Evolutionary conservation across 2,888 invertebrate genomes (phyloP), one percentile per base, ranked within the genome.

Genomic region (Dynastes grantii): DNA sequence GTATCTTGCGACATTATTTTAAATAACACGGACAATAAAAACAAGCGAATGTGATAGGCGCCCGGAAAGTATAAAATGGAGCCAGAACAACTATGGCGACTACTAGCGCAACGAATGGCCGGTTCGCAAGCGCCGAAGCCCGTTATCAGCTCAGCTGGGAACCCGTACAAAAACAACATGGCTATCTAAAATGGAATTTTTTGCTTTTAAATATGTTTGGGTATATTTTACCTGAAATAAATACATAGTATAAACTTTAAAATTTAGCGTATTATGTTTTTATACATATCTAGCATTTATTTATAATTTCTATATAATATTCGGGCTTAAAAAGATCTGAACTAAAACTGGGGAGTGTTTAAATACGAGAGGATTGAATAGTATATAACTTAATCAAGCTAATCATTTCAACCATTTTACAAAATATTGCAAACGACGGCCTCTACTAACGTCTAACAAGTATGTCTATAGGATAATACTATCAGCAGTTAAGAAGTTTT

Each of bases 11-110:
- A 53, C 32, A 71, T 71, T 32, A 55, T 58, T 55, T 32, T 55
- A 13, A n/a, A 53, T 71, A 71, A 71, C 29, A 16, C 32, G 8
- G 32, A 29, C 3, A 16, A 71, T 55, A 55, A 53, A 71, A 55
- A 32, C 32, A 53, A 55, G 53, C 53, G 32, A 71, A 55, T 49
- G 2, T 55, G 53, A 55, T 71, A 71, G 79, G 78, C 78, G 71
- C 64, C 8, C 40, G 49, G 45, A 67, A 73, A 67, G 27, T 40
- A 73, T 71, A 77, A 67, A 79, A 73, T 73, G 79, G 53, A 55
- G 71, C 29, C 55, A 16, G 4, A 29, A 16, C 55, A 16, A 55
- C 71, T 9, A 71, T 71, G 71, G 55, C 71, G 55, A 6, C 55
- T 71, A n/a, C 55, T 32, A 40, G 45, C n/a, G n/a, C 29, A 49